Evolutionary conservation across 1,140 invertebrate genomes (phyloP).

Genomic region (Heliconius congener): DNA sequence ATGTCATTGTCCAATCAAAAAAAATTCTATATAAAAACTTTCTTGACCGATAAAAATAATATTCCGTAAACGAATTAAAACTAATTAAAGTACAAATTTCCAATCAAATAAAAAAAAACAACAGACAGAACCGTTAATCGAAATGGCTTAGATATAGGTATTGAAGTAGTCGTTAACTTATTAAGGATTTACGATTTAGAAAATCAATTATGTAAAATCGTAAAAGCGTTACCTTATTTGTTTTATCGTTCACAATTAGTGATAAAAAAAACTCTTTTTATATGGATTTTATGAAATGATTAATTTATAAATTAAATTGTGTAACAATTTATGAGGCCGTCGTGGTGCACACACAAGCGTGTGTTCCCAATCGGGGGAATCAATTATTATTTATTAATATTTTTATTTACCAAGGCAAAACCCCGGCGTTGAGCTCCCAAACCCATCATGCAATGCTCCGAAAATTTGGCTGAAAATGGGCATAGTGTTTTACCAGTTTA

Average conservation of each 20-base stretch:
- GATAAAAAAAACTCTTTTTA: not conserved
- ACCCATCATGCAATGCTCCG: too few relatives aligned
- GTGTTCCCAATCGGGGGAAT: too few relatives aligned
- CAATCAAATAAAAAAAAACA: not conserved
- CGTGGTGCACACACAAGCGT: too few relatives aligned
- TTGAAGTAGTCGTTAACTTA: not conserved
- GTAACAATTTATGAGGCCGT: not conserved
- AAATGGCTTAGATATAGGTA: not conserved
- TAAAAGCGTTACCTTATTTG: slow-evolving; percentile 14
- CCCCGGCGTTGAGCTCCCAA: too few relatives aligned
- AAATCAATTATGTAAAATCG: slow-evolving; percentile 9
- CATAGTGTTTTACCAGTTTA: too few relatives aligned
- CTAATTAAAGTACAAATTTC: not conserved
- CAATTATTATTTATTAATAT: too few relatives aligned
- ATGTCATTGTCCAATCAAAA: too few relatives aligned
- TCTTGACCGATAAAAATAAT: not conserved
- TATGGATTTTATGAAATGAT: not conserved
- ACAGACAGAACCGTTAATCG: not conserved
- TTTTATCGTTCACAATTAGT: slow-evolving; percentile 5
- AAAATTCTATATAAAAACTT: too few relatives aligned
- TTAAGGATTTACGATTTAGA: not conserved
- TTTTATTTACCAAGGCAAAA: too few relatives aligned
- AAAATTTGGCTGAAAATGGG: too few relatives aligned
- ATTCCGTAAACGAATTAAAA: not conserved
- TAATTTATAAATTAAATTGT: not conserved